Conservation (phyloP, 1,140 invertebrate genomes). For the Scaptomyza hsui region DNA sequence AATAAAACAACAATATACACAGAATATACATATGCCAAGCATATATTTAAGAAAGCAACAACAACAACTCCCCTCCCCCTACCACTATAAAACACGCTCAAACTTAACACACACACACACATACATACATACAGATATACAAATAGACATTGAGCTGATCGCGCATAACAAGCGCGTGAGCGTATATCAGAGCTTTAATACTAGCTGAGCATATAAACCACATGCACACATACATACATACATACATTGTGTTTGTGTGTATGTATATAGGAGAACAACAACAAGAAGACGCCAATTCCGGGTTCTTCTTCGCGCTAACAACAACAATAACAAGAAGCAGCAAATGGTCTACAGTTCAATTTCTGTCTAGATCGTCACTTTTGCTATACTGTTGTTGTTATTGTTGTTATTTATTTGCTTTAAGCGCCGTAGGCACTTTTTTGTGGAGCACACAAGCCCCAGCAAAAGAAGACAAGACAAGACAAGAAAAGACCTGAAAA, state of each 20-base stretch:
- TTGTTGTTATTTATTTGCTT: slow-evolving; percentile 21
- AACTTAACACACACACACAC: neutral
- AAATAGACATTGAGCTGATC: slow-evolving; percentile 63
- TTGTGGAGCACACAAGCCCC: slow-evolving; percentile 51
- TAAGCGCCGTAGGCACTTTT: slow-evolving; percentile 71
- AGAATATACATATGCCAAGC: slow-evolving; percentile 11
- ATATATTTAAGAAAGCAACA: slow-evolving; percentile 37
- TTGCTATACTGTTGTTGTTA: slow-evolving; percentile 27
- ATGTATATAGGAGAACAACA: neutral
- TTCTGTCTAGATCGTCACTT: slow-evolving; percentile 79
- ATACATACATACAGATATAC: slow-evolving; percentile 1
- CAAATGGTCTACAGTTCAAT: slow-evolving; percentile 69
- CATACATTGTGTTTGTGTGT: neutral
- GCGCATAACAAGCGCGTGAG: slow-evolving; percentile 81
- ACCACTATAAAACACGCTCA: slow-evolving; percentile 20
- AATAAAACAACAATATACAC: slow-evolving; percentile 19
- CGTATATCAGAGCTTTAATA: slow-evolving; percentile 39
- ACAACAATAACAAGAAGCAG: slow-evolving; percentile 19
- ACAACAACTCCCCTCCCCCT: slow-evolving; percentile 7
- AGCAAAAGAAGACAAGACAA: slow-evolving; percentile 13
- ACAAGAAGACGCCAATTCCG: slow-evolving; percentile 69
- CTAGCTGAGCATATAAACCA: slow-evolving; percentile 36
- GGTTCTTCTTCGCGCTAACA: slow-evolving; percentile 77
- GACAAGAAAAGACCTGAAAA: too few relatives aligned
- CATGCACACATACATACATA: slow-evolving; percentile 12